A percentile compares a stretch with the other conserved stretches of the same genome.
Evolutionary conservation across 2,888 invertebrate genomes (phyloP).

Genomic region (Conomelus anceps): DNA sequence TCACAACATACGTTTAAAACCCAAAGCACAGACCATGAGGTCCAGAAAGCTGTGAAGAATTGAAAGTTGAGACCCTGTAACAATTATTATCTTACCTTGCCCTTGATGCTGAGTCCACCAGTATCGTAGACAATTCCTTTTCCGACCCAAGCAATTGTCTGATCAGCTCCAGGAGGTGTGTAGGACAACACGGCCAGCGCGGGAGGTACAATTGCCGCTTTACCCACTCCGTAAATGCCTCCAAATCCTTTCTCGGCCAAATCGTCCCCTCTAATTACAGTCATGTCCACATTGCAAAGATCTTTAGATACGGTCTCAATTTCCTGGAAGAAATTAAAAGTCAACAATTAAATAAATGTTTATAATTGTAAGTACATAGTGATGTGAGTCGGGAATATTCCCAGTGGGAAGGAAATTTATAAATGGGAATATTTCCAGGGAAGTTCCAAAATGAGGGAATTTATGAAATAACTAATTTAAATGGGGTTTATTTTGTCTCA

Average conservation of each 20-base stretch:
- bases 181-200: conserved; percentile 64
- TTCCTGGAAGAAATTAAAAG: conserved; percentile 48
- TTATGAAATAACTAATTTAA: no score
- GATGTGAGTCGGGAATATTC: no score
- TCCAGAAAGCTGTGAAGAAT: no score
- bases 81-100: conserved; percentile 52
- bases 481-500: no score
- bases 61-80: background rate
- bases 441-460: no score
- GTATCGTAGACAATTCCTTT: conserved; percentile 94
- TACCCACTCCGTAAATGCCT: conserved; percentile 82
- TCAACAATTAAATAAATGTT: conserved; percentile 1
- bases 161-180: conserved; percentile 51
- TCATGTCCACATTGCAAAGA: conserved; percentile 57
- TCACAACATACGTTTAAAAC: no score
- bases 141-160: conserved; percentile 78
- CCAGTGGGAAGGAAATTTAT: no score
- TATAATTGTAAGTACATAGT: no score
- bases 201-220: conserved; percentile 41
- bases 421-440: no score
- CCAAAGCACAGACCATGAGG: no score
- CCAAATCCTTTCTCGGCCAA: conserved; percentile 70
- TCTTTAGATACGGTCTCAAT: conserved; percentile 56
- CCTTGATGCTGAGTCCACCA: conserved; percentile 86
- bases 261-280: conserved; percentile 72